phyloP scores from a whole-genome alignment of 2,888 invertebrate genomes.

The Polymixis lichenea region DNA sequence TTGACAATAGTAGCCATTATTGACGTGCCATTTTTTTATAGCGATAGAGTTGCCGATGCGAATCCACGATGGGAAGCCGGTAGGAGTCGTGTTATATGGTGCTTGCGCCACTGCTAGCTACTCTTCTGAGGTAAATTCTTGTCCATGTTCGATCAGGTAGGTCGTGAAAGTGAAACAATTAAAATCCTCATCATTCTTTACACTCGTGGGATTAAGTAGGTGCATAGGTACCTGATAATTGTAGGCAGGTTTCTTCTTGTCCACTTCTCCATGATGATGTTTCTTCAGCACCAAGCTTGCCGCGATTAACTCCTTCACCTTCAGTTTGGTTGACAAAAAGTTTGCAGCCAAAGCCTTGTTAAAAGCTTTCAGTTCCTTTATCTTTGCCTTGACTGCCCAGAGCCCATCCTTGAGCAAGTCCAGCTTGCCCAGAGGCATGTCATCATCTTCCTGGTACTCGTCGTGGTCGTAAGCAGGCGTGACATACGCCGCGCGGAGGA shows the following conservation, averaged over 20 bases:
- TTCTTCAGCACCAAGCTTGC: constrained; percentile 76
- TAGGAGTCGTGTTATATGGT: too few species aligned
- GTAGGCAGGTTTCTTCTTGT: constrained; percentile 78
- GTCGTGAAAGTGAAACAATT: background rate
- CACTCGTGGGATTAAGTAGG: background rate
- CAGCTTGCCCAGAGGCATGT: constrained; percentile 77
- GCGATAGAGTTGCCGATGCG: too few species aligned
- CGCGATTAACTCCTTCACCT: constrained; percentile 81
- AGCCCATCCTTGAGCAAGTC: constrained; percentile 85
- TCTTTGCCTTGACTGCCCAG: constrained; percentile 84
- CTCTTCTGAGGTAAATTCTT: background rate
- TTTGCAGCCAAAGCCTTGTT: constrained; percentile 84
- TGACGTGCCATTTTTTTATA: too few species aligned
- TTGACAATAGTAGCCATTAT: too few species aligned
- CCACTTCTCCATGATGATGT: constrained; percentile 74
- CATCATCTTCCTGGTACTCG: constrained; percentile 76
- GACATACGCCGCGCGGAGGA: constrained; percentile 85
- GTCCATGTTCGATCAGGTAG: background rate
- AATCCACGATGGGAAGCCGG: too few species aligned
- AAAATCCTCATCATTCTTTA: background rate
- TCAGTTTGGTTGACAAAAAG: constrained; percentile 81
- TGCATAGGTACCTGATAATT: constrained; percentile 73
- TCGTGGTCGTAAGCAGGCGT: constrained; percentile 81
- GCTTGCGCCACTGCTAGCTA: too few species aligned
- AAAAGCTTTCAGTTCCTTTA: constrained; percentile 84